Percentiles rank a stretch among this genome's conserved stretches.
These are phyloP conservation scores for Mnemiopsis leidyi DNA, from an alignment of 37 sponge, comb jelly and placozoan species.

Conservation along the genomic window DNA sequence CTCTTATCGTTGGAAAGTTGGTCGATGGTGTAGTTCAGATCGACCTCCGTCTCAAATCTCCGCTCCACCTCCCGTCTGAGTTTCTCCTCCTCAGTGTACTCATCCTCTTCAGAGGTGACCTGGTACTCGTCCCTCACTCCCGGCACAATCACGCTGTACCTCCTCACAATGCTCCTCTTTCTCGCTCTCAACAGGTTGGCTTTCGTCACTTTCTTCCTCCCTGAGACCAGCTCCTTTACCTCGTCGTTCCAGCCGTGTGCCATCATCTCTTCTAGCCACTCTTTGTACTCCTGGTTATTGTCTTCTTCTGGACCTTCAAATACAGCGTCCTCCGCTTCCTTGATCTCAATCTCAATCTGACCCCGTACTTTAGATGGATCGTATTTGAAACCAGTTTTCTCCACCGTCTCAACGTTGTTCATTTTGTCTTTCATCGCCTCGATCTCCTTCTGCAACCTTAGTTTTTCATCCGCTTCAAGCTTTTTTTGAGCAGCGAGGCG, in stretches of 20 bases:
- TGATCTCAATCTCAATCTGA: conserved; percentile 34
- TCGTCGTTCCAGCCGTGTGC: conserved; percentile 26
- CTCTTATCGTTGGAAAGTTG: neutral
- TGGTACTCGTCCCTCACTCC: neutral
- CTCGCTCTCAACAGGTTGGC: conserved; percentile 41
- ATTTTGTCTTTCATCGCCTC: conserved; percentile 41
- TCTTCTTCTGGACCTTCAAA: neutral
- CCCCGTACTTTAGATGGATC: conserved; percentile 22
- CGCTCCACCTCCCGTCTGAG: conserved; percentile 39
- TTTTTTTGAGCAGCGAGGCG: conserved; percentile 52
- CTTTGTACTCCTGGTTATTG: conserved; percentile 1
- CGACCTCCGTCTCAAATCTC: neutral
- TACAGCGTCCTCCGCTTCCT: conserved; percentile 24
- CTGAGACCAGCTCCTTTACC: conserved; percentile 42
- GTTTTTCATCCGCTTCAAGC: conserved; percentile 25
- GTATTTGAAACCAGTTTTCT: conserved; percentile 32
- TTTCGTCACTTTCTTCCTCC: conserved; percentile 60
- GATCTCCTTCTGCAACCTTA: conserved; percentile 38
- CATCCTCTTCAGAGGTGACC: conserved; percentile 15
- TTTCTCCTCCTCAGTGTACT: conserved; percentile 49
- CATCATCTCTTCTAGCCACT: conserved; percentile 48
- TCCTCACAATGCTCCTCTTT: conserved; percentile 59
- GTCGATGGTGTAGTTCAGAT: neutral
- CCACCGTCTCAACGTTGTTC: conserved; percentile 50
- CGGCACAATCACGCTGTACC: conserved; percentile 48